Conservation (phyloP, 2,888 invertebrate species). For the Oegoconia quadripuncta region DNA sequence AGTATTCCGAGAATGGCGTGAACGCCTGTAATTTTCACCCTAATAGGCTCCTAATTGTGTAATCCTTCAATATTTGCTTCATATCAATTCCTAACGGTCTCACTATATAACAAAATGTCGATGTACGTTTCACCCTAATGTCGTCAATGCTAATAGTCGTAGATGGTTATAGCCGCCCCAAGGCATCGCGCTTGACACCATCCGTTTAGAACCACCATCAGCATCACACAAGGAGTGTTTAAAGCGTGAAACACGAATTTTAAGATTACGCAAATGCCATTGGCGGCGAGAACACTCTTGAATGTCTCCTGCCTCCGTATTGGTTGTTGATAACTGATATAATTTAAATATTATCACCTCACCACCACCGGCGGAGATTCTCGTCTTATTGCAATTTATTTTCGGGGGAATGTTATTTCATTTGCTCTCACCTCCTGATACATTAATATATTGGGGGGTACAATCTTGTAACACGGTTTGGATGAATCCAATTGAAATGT, state of each 20-base stretch:
- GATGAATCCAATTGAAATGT: background rate
- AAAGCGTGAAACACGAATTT: constrained; percentile 49
- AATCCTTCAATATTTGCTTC: too few species aligned
- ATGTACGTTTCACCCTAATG: too few species aligned
- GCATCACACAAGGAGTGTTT: background rate
- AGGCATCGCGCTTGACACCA: constrained; percentile 38
- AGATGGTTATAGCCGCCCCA: constrained; percentile 31
- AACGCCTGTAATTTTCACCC: too few species aligned
- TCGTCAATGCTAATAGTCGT: background rate
- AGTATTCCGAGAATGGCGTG: too few species aligned
- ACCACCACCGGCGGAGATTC: constrained; percentile 41
- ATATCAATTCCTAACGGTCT: too few species aligned
- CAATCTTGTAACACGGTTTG: constrained; percentile 14
- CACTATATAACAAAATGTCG: too few species aligned
- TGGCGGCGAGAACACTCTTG: constrained; percentile 6
- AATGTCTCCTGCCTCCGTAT: constrained; percentile 38
- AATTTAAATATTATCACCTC: constrained; percentile 74
- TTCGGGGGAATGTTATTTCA: constrained; percentile 66
- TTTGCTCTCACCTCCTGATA: constrained; percentile 53
- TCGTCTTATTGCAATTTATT: constrained; percentile 72
- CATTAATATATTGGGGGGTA: constrained; percentile 56
- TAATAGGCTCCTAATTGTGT: too few species aligned
- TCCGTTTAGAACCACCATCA: background rate
- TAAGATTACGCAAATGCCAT: constrained; percentile 30
- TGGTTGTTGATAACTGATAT: constrained; percentile 64